These are phyloP conservation scores for Phortica magna DNA, from an alignment of 2,888 invertebrate species.

Conservation along the genomic window DNA sequence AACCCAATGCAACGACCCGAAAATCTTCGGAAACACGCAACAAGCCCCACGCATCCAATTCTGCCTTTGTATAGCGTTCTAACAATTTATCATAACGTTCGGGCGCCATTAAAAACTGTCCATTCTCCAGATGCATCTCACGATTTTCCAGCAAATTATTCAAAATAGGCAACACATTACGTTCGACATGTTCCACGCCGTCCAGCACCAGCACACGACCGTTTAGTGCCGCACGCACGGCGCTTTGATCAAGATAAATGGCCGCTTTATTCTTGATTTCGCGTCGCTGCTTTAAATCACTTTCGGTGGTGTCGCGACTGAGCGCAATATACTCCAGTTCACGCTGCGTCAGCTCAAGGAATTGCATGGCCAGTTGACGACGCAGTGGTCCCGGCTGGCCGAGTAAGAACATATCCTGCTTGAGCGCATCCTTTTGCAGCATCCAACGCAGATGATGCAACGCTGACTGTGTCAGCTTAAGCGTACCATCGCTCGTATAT, in stretches of 20 bases:
- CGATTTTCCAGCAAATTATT: conserved; percentile 98
- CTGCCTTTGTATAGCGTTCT: conserved; percentile 87
- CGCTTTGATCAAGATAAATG: conserved; percentile 96
- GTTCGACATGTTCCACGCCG: conserved; percentile 98
- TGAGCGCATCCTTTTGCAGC: conserved; percentile 94
- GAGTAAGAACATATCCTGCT: conserved; percentile 96
- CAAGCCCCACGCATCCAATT: conserved; percentile 91
- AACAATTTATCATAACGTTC: conserved; percentile 92
- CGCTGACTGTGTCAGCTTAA: conserved; percentile 84
- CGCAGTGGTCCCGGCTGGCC: conserved; percentile 92
- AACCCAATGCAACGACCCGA: conserved; percentile 93
- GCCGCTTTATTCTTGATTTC: conserved; percentile 94
- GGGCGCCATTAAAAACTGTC: conserved; percentile 93
- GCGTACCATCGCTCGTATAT: conserved; percentile 79
- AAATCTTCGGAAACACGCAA: conserved; percentile 95
- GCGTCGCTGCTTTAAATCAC: conserved; percentile 96
- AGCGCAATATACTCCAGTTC: conserved; percentile 96
- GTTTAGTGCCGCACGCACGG: conserved; percentile 92
- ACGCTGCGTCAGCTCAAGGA: conserved; percentile 91
- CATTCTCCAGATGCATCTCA: conserved; percentile 99
- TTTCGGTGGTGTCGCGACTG: conserved; percentile 97
- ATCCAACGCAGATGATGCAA: conserved; percentile 95
- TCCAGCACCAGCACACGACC: conserved; percentile 94
- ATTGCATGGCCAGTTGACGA: conserved; percentile 90
- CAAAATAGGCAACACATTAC: conserved; percentile 96